A percentile compares a stretch with the other conserved stretches of the same genome.
Evolutionary conservation across 2,797 vertebrate genomes (phyloP).

Genomic region (Lepilemur ruficaudatus): DNA sequence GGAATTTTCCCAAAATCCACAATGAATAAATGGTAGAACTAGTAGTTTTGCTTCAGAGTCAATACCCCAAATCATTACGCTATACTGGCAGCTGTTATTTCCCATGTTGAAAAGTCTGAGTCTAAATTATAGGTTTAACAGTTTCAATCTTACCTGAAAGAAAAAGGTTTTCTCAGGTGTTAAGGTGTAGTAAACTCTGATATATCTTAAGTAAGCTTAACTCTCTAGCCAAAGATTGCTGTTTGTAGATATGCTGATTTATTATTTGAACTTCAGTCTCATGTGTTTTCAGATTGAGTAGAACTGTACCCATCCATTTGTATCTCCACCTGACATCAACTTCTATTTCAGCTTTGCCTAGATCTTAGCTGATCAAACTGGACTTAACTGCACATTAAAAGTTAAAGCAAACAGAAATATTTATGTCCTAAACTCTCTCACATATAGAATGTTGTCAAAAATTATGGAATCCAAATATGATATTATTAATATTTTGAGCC

Average conservation of each 20-base stretch:
- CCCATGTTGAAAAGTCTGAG: background rate
- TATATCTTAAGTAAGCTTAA: background rate
- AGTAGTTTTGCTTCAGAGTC: background rate
- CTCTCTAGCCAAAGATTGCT: background rate
- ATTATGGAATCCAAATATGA: background rate
- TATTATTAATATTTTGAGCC: background rate
- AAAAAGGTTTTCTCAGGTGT: background rate
- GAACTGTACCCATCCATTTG: background rate
- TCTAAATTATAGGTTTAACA: background rate
- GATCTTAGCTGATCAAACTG: background rate
- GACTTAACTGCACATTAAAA: background rate
- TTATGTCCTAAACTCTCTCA: background rate
- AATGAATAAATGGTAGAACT: background rate
- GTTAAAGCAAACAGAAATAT: background rate
- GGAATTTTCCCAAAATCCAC: background rate
- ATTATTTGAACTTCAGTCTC: background rate
- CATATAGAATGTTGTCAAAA: background rate
- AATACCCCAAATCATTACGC: background rate
- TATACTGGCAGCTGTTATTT: background rate
- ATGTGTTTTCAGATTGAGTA: background rate
- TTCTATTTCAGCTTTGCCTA: fast-evolving
- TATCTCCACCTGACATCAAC: background rate
- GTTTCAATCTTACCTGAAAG: background rate
- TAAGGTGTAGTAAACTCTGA: background rate
- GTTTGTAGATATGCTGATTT: background rate